Conservation (phyloP, 2,113 vertebrate genomes). For the Eidolon helvum region DNA sequence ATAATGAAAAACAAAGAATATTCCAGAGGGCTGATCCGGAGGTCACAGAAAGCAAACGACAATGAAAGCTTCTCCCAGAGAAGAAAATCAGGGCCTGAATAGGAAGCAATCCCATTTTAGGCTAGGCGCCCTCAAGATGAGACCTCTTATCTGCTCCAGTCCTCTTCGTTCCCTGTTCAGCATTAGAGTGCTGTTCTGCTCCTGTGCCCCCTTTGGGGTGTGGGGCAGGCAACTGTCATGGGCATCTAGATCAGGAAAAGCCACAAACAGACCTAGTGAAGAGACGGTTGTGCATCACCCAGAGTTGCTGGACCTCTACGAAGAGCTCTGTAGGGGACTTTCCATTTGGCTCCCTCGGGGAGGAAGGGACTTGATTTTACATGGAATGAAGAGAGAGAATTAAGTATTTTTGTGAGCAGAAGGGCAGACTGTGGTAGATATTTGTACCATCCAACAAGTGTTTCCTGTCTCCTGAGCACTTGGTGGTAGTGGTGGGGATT, state of each 20-base stretch:
- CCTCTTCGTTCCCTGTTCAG: background rate
- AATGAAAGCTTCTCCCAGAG: background rate
- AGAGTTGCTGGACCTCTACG: background rate
- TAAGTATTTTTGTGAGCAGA: background rate
- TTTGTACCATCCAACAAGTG: too few species aligned
- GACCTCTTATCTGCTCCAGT: rapidly evolving
- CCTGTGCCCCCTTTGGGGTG: rapidly evolving
- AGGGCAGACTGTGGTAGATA: background rate
- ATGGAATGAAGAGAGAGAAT: background rate
- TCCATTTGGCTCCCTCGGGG: background rate
- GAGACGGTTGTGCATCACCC: background rate
- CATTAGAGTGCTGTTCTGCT: background rate
- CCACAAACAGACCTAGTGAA: background rate
- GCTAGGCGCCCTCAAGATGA: background rate
- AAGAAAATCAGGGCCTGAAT: too few species aligned
- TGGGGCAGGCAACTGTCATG: background rate
- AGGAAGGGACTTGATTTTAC: background rate
- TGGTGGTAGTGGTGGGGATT: rapidly evolving
- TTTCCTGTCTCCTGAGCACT: background rate
- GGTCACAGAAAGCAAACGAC: background rate
- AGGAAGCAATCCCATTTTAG: background rate
- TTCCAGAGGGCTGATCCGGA: background rate
- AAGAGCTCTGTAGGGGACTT: background rate
- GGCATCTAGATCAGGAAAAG: background rate
- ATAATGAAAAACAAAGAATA: background rate